Percentiles rank a stretch among this genome's conserved stretches.
These are phyloP conservation scores for Drosophila helvetica DNA, from an alignment of 2,888 invertebrate genomes.

Conservation along the genomic window DNA sequence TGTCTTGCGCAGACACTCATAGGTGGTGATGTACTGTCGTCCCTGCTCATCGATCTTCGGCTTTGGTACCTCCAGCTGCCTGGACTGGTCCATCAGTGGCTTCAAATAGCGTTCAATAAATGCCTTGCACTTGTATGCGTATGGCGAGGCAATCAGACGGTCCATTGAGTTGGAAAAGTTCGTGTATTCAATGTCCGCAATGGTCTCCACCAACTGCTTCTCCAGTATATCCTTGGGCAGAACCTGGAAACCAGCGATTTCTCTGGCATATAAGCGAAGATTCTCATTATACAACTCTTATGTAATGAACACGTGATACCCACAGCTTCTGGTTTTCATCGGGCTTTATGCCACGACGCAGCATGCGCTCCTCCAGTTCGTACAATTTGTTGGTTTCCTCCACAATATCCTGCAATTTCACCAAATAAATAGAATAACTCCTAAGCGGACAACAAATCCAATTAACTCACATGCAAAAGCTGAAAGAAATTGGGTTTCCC, in stretches of 20 bases:
- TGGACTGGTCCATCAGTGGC: conserved; percentile 86
- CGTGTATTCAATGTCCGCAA: conserved; percentile 89
- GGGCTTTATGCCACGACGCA: conserved; percentile 86
- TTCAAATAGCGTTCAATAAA: conserved; percentile 90
- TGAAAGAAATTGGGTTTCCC: conserved; percentile 93
- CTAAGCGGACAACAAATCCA: too few relatives aligned
- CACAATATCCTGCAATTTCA: conserved; percentile 86
- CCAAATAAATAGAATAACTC: neutral
- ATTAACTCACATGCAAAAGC: conserved; percentile 89
- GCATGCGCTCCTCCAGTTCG: conserved; percentile 89
- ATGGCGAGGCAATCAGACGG: conserved; percentile 88
- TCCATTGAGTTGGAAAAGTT: conserved; percentile 90
- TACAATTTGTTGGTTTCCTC: conserved; percentile 88
- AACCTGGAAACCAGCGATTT: conserved; percentile 87
- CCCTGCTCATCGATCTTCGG: conserved; percentile 89
- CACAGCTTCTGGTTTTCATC: conserved; percentile 87
- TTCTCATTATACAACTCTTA: neutral
- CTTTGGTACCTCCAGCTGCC: conserved; percentile 87
- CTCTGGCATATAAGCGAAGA: conserved; percentile 79
- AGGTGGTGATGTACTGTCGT: conserved; percentile 88
- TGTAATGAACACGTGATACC: conserved; percentile 66
- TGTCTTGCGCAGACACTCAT: conserved; percentile 89
- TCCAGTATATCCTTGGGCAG: conserved; percentile 88
- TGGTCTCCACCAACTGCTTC: conserved; percentile 87
- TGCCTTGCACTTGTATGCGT: conserved; percentile 88